phyloP scores from a whole-genome alignment of 2,113 vertebrate species.

The Panthera leo region DNA sequence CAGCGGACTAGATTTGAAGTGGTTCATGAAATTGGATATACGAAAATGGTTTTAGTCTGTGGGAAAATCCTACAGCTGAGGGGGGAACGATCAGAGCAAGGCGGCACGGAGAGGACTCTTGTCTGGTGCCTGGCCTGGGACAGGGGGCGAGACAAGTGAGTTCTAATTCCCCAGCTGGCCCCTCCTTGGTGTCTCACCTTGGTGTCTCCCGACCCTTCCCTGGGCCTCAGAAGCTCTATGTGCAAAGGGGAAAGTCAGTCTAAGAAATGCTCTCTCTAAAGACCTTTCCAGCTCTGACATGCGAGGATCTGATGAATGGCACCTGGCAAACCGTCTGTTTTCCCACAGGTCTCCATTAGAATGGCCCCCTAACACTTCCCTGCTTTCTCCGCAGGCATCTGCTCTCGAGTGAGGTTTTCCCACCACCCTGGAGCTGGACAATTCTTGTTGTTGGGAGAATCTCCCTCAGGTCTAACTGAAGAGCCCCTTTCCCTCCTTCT shows the following conservation, averaged over 20 bases:
- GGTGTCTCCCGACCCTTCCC: background rate
- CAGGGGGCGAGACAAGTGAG: background rate
- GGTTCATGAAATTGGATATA: background rate
- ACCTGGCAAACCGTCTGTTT: background rate
- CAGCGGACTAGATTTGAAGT: background rate
- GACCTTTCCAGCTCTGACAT: background rate
- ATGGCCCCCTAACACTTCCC: background rate
- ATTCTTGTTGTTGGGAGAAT: background rate
- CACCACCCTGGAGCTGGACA: background rate
- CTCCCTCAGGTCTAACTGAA: background rate
- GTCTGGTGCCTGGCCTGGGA: background rate
- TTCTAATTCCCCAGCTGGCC: rapidly evolving
- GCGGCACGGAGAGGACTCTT: rapidly evolving
- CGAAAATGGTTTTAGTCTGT: no score
- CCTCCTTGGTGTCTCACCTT: rapidly evolving
- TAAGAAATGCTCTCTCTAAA: background rate
- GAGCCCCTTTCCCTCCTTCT: no score
- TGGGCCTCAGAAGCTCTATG: background rate
- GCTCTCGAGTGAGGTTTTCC: background rate
- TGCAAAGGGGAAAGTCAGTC: background rate
- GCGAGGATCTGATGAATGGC: background rate
- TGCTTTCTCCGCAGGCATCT: background rate
- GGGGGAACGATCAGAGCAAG: background rate
- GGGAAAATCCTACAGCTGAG: background rate
- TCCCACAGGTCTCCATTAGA: background rate